Conservation (phyloP, 2,113 vertebrate species). For the Mirza zaza region DNA sequence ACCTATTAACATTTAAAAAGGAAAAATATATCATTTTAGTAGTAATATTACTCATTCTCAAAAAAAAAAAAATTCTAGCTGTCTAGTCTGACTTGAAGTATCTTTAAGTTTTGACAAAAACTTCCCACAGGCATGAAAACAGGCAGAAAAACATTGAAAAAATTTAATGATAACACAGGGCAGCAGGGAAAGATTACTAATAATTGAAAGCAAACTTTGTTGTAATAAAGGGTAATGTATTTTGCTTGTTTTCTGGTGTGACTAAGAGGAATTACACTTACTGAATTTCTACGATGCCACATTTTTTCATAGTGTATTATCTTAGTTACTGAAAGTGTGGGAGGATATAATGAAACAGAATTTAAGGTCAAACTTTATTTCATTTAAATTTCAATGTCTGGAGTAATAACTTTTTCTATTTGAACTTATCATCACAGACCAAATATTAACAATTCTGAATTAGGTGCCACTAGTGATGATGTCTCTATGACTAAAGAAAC, state of each 20-base stretch:
- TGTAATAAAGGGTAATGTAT: not conserved
- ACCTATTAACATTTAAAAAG: not conserved
- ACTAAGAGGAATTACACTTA: not conserved
- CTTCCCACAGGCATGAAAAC: not conserved
- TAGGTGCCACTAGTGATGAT: not conserved
- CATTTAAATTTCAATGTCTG: not conserved
- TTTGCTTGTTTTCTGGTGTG: not conserved
- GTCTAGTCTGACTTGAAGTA: not conserved
- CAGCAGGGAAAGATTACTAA: not conserved
- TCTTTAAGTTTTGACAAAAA: not conserved
- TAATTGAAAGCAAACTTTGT: not conserved
- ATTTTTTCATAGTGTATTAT: not conserved
- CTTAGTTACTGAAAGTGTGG: not conserved
- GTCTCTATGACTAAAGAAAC: not conserved
- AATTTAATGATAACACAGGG: not conserved
- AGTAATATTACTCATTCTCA: not conserved
- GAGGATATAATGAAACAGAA: not conserved
- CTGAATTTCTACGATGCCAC: not conserved
- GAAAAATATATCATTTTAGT: not conserved
- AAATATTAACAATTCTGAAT: not conserved
- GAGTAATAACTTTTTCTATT: not conserved
- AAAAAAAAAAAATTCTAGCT: not conserved
- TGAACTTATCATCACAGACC: not conserved
- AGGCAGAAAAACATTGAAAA: not conserved
- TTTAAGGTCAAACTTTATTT: not conserved